Evolutionary conservation across 2,888 invertebrate genomes (phyloP), one percentile per base, ranked within the genome.

Genomic region (Archips crataeganus): DNA sequence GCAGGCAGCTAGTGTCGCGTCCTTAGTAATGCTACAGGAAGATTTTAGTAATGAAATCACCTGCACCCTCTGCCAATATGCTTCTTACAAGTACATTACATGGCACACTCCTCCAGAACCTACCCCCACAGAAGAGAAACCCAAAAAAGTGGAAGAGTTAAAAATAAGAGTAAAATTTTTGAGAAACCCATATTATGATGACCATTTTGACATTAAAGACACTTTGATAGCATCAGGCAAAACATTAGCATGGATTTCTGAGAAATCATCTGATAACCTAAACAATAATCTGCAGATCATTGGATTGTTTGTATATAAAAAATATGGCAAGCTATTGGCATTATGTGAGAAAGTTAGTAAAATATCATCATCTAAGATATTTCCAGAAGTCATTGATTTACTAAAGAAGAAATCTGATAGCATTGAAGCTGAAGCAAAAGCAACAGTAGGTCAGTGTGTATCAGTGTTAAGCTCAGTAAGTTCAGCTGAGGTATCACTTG

Each of bases 1-100:
- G 59, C 94, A 95, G 74, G 99, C 99, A 15, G 97, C 98, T 0
- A 95, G 96, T 87, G 94, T 98, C 15, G 98, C 98, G 0, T 95
- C 96, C 71, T 93, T 98, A 74, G 90, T 98, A 74, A 98, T 99
- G 98, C 91, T 99, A 42, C 98, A 99, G 89, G 98, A 99, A 92
- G 98, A 99, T 81, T 96, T 96, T 80, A 95, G 95, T 11, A 96
- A 98, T 92, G 95, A 96, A 3, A 94, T 98, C 32, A 95, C 96
- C 3, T 95, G 95, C 78, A 89, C 95, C 47, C 90, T 99, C 62
- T 95, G 96, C 47, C 87, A 98, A 57, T 96, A 97, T 87, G 96
- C 98, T 42, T 97, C 97, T 86, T 96, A 96, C 79, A 96, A 96
- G 81, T 97, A 96, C 86, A 88, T 98, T 39, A 90, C 94, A 9